These are phyloP conservation scores for Chondrosia reniformis DNA, from an alignment of 37 sponge, comb jelly and placozoan genomes.

Conservation along the genomic window DNA sequence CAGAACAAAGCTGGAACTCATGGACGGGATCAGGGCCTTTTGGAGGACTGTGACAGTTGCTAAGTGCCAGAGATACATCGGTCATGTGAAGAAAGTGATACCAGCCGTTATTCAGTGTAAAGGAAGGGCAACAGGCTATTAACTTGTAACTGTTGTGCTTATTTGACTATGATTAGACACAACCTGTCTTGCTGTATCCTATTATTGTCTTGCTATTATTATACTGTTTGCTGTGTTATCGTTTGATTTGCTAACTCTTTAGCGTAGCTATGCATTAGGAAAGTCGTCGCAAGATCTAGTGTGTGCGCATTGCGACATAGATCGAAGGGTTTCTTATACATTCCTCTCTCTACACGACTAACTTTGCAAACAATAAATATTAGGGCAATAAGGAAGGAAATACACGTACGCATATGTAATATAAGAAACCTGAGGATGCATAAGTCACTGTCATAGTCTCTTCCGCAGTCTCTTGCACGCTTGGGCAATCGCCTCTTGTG, in stretches of 20 bases:
- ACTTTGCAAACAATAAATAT: background rate
- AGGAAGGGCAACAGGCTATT: conserved; percentile 19
- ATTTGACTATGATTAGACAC: background rate
- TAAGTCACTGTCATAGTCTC: background rate
- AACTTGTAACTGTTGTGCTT: background rate
- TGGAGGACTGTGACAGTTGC: conserved; percentile 21
- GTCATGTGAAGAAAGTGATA: conserved; percentile 6
- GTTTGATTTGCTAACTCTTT: background rate
- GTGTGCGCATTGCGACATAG: background rate
- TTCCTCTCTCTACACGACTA: background rate
- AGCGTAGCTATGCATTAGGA: background rate
- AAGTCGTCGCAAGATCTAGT: background rate
- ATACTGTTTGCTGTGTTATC: background rate
- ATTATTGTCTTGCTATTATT: background rate
- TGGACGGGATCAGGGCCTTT: conserved; percentile 23
- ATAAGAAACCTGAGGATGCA: background rate
- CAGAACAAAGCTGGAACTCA: conserved; percentile 15
- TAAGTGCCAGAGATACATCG: conserved; percentile 22
- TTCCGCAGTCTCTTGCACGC: conserved; percentile 28
- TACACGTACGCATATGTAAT: background rate
- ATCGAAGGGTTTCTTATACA: background rate
- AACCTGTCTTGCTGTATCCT: background rate
- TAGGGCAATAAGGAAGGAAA: background rate
- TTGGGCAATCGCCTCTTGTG: conserved; percentile 5
- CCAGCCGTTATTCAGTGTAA: conserved; percentile 7